A percentile compares a stretch with the other conserved stretches of the same genome.
These are phyloP conservation scores for Todiramphus saurophagus DNA, from an alignment of 2,113 vertebrate genomes.

Conservation along the genomic window DNA sequence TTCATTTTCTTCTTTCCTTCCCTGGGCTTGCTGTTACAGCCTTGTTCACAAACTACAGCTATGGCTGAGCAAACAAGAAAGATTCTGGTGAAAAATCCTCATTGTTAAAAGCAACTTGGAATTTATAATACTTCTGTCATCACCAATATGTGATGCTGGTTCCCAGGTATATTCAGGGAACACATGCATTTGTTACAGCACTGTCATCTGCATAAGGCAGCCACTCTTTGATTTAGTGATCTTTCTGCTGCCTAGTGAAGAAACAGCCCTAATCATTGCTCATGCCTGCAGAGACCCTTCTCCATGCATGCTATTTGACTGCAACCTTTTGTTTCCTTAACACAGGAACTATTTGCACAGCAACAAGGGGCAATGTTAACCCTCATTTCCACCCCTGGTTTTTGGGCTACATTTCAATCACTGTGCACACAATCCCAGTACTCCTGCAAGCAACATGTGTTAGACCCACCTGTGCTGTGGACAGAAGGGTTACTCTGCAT, in stretches of 20 bases:
- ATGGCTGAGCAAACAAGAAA: neutral
- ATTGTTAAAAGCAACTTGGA: neutral
- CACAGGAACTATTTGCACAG: neutral
- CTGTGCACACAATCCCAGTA: neutral
- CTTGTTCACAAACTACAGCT: neutral
- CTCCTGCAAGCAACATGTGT: neutral
- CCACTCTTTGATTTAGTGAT: neutral
- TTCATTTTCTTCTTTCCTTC: neutral
- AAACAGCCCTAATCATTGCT: fast-evolving
- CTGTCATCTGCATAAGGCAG: neutral
- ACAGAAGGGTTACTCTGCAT: neutral
- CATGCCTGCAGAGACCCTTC: neutral
- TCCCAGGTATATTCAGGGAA: neutral
- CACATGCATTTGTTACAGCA: neutral
- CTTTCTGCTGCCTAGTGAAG: neutral
- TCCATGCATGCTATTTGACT: neutral
- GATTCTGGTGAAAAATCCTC: neutral
- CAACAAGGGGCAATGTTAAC: fast-evolving
- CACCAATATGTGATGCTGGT: neutral
- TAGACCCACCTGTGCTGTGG: neutral
- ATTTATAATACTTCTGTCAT: neutral
- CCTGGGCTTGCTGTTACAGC: neutral
- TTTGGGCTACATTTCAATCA: neutral
- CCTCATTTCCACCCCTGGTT: neutral
- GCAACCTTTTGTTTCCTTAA: neutral